phyloP scores from a whole-genome alignment of 2,797 vertebrate genomes.

The Neomorphus geoffroyi region DNA sequence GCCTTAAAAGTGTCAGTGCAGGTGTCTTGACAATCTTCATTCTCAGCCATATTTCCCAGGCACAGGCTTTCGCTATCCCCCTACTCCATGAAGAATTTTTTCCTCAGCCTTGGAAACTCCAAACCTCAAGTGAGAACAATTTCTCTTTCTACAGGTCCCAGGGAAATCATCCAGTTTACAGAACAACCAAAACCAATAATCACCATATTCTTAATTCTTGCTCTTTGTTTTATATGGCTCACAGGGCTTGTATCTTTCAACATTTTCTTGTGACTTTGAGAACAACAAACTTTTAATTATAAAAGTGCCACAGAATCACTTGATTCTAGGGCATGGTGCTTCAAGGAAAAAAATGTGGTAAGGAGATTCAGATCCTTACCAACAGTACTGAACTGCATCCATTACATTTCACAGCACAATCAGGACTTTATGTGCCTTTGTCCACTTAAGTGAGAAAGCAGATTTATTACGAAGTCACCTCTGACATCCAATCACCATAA shows the following conservation, averaged over 20 bases:
- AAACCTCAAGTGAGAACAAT: neutral
- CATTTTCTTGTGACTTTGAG: neutral
- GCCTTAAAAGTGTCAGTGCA: slow-evolving; percentile 32
- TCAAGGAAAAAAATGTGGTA: neutral
- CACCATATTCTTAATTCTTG: neutral
- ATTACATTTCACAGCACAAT: neutral
- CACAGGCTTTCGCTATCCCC: neutral
- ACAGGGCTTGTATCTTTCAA: neutral
- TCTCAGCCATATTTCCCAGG: neutral
- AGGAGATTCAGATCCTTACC: neutral
- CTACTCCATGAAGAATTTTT: neutral
- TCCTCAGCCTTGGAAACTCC: neutral
- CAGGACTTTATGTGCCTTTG: neutral
- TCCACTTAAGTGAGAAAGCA: neutral
- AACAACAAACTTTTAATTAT: neutral
- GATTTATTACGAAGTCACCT: neutral
- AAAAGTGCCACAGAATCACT: neutral
- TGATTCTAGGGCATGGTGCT: neutral
- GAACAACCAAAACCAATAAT: neutral
- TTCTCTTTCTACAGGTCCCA: neutral
- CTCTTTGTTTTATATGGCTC: neutral
- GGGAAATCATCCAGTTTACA: neutral
- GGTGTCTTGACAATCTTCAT: slow-evolving; percentile 27
- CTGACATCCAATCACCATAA: neutral
- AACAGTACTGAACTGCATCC: neutral